Conservation (phyloP, 2,888 invertebrate species). For the Habroteleia sp. region DNA sequence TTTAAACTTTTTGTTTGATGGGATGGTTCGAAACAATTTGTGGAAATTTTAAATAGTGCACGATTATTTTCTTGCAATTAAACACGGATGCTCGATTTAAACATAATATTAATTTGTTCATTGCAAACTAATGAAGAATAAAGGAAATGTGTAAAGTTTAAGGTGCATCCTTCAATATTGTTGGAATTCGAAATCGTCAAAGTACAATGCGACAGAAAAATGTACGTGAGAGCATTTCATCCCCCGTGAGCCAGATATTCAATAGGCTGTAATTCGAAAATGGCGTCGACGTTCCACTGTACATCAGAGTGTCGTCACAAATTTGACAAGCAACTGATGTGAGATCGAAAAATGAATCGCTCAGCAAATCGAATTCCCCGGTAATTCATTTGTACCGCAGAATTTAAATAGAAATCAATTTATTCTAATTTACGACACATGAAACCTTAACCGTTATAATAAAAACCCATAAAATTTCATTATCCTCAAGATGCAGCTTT, state of each 20-base stretch:
- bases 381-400: constrained; percentile 31
- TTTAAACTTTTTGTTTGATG: too few relatives aligned
- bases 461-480: too few relatives aligned
- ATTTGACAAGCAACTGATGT: constrained; percentile 55
- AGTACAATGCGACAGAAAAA: constrained; percentile 32
- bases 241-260: constrained; percentile 32
- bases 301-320: constrained; percentile 28
- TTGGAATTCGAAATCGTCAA: constrained; percentile 8
- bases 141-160: constrained; percentile 13
- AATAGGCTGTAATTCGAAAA: constrained; percentile 52
- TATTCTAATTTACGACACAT: constrained; percentile 38
- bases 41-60: too few relatives aligned
- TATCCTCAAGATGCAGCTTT: too few relatives aligned
- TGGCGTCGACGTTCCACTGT: constrained; percentile 32
- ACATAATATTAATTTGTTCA: too few relatives aligned
- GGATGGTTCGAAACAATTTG: too few relatives aligned
- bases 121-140: too few relatives aligned
- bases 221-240: constrained; percentile 29
- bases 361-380: constrained; percentile 54
- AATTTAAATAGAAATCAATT: constrained; percentile 43
- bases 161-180: constrained; percentile 6
- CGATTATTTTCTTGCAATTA: too few relatives aligned
- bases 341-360: constrained; percentile 47
- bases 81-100: too few relatives aligned
- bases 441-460: constrained; percentile 4